Conservation (phyloP, 2,888 invertebrate species). For the Polydrusus pterygomalis region DNA sequence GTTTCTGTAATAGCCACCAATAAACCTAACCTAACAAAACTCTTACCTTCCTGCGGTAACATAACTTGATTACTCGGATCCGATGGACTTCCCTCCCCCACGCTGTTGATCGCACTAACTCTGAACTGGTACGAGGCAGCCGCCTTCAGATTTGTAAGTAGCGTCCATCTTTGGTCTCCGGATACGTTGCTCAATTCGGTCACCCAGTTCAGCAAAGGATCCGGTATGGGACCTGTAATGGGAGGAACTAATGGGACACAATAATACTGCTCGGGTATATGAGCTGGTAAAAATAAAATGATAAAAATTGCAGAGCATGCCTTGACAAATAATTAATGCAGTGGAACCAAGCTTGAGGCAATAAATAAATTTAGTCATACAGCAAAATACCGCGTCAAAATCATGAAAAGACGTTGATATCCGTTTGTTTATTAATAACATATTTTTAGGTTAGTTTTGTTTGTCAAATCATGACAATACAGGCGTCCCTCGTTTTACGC, state of each 20-base stretch:
- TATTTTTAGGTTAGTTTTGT: no score
- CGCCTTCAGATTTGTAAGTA: conserved; percentile 91
- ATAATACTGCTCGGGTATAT: conserved; percentile 61
- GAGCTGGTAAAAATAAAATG: conserved; percentile 45
- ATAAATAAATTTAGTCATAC: neutral
- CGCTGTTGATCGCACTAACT: conserved; percentile 96
- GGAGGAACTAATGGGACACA: conserved; percentile 70
- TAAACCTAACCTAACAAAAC: conserved; percentile 1
- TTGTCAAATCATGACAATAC: no score
- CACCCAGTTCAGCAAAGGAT: conserved; percentile 90
- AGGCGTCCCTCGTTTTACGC: no score
- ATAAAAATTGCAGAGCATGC: conserved; percentile 61
- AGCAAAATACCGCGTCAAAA: no score
- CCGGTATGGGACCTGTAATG: conserved; percentile 87
- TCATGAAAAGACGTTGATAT: no score
- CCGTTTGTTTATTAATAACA: no score
- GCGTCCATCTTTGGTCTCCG: conserved; percentile 84
- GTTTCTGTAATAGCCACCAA: neutral
- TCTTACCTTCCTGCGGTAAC: conserved; percentile 96
- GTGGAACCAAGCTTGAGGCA: conserved; percentile 22
- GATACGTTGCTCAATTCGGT: conserved; percentile 92
- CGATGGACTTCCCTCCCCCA: conserved; percentile 95
- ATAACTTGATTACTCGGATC: conserved; percentile 92
- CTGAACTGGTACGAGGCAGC: conserved; percentile 97
- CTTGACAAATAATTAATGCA: conserved; percentile 14